A percentile compares a stretch with the other conserved stretches of the same genome.
phyloP scores from a whole-genome alignment of 2,797 vertebrate species.

The Oophaga sylvatica region DNA sequence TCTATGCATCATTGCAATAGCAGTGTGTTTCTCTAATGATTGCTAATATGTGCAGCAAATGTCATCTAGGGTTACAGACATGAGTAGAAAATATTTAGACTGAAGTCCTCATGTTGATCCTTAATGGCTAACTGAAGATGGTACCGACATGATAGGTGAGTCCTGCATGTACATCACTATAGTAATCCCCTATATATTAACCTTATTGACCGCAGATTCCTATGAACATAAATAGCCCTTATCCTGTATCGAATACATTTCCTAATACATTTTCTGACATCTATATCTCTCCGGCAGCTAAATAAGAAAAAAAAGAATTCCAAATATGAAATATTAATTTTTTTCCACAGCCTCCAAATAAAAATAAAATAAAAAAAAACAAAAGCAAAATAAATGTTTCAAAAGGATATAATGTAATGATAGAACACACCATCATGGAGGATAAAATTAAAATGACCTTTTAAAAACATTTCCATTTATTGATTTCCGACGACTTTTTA shows the following conservation, averaged over 20 bases:
- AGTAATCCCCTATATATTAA: background rate
- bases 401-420: slow-evolving; percentile 36
- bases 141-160: too few species aligned
- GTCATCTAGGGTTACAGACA: background rate
- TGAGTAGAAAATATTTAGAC: too few species aligned
- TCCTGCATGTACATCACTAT: background rate
- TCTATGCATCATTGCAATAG: background rate
- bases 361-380: too few species aligned
- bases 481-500: slow-evolving; percentile 75
- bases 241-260: slow-evolving; percentile 3
- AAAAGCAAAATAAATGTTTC: slow-evolving; percentile 14
- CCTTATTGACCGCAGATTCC: slow-evolving; percentile 1
- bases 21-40: background rate
- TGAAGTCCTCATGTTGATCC: too few species aligned
- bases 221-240: background rate
- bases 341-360: background rate
- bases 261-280: slow-evolving; percentile 32
- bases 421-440: slow-evolving; percentile 61
- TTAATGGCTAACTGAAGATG: too few species aligned
- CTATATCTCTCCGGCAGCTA: slow-evolving; percentile 25
- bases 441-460: slow-evolving; percentile 77
- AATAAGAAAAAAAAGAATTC: slow-evolving; percentile 23
- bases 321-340: slow-evolving; percentile 20
- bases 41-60: background rate
- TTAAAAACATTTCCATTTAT: slow-evolving; percentile 78